phyloP scores from a whole-genome alignment of 2,888 invertebrate species.

The Eudasyphora cyanicolor region DNA sequence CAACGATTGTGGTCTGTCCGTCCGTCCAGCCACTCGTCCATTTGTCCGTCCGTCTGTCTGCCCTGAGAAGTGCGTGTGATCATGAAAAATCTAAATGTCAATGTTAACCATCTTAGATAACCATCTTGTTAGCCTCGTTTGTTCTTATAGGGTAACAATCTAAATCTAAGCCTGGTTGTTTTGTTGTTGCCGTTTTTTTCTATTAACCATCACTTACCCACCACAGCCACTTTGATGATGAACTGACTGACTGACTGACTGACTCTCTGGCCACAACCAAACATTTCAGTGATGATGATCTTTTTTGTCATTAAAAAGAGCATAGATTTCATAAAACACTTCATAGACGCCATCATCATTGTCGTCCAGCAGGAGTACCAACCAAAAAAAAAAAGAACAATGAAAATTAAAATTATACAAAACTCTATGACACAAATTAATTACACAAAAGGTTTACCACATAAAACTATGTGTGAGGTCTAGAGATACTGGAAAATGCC shows the following conservation, averaged over 20 bases:
- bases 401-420: not conserved
- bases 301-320: slow-evolving; percentile 58
- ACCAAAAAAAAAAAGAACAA: not conserved
- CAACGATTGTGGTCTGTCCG: no score
- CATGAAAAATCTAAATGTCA: slow-evolving; percentile 61
- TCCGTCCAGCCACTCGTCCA: not conserved
- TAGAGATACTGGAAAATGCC: no score
- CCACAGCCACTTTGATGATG: no score
- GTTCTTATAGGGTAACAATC: slow-evolving; percentile 41
- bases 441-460: slow-evolving; percentile 50
- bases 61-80: slow-evolving; percentile 57
- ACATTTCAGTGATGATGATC: slow-evolving; percentile 21
- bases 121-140: slow-evolving; percentile 57
- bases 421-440: slow-evolving; percentile 60
- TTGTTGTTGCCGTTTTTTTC: not conserved
- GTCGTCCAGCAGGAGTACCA: not conserved
- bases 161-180: slow-evolving; percentile 8
- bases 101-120: slow-evolving; percentile 55
- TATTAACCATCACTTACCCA: not conserved
- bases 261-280: not conserved
- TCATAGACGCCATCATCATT: slow-evolving; percentile 7
- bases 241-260: no score
- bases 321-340: slow-evolving; percentile 43
- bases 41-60: no score
- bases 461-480: slow-evolving; percentile 61